Evolutionary conservation across 2,113 vertebrate genomes (phyloP).

Genomic region (Cryptotis parvus): DNA sequence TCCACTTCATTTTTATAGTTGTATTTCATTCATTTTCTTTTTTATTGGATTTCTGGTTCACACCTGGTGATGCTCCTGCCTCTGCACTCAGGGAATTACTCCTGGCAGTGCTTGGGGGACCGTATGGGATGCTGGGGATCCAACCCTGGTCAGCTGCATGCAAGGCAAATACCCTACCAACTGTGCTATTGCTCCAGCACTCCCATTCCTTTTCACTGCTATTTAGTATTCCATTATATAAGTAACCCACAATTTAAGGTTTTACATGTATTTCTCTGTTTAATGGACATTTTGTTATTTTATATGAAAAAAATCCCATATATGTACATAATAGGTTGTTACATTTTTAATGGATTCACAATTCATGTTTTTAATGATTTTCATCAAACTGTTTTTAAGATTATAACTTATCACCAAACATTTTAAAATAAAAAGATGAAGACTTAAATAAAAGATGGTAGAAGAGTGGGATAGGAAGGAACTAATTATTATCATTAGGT

Average conservation of each 20-base stretch:
- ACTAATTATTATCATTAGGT: not conserved
- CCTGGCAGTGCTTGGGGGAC: too few relatives aligned
- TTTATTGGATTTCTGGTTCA: too few relatives aligned
- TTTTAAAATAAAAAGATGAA: not conserved
- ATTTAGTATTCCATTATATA: not conserved
- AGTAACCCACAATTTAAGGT: not conserved
- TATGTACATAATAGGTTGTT: not conserved
- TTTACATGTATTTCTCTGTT: conserved; percentile 3
- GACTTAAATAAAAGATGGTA: not conserved
- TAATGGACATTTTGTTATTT: not conserved
- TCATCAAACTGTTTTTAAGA: not conserved
- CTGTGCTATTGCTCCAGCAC: too few relatives aligned
- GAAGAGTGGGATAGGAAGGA: not conserved
- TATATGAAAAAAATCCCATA: not conserved
- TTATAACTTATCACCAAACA: not conserved
- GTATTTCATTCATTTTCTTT: not conserved
- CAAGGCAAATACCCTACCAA: too few relatives aligned
- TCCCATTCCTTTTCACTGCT: conserved; percentile 7
- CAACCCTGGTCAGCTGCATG: too few relatives aligned
- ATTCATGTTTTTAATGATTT: not conserved
- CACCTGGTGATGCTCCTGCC: too few relatives aligned
- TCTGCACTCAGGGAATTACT: too few relatives aligned
- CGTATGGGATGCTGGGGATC: too few relatives aligned
- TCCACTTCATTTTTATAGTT: not conserved
- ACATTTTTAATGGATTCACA: not conserved